Conservation (phyloP, 2,797 vertebrate species). For the Eptatretus atami region DNA sequence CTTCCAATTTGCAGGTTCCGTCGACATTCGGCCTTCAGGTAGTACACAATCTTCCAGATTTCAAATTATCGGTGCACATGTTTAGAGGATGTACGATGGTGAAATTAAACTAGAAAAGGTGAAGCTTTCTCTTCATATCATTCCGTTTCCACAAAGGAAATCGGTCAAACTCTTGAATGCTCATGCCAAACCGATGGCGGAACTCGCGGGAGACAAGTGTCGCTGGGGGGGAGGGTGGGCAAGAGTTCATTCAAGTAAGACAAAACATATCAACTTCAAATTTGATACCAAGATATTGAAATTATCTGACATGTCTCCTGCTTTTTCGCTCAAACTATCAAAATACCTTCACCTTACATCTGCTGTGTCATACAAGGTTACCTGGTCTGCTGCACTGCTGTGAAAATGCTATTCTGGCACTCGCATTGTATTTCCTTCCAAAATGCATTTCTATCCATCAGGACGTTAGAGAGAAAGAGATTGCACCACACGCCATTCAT, state of each 20-base stretch:
- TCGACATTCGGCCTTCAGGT: no score
- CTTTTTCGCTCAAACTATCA: not conserved
- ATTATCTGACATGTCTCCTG: no score
- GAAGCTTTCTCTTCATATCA: slow-evolving; percentile 82
- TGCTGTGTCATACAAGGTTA: slow-evolving; percentile 1
- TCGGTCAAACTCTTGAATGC: slow-evolving; percentile 72
- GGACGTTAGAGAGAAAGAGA: no score
- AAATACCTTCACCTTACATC: not conserved
- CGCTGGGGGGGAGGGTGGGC: slow-evolving; percentile 20
- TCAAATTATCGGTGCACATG: no score
- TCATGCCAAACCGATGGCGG: slow-evolving; percentile 81
- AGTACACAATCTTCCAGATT: no score
- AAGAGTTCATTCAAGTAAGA: not conserved
- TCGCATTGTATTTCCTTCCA: not conserved
- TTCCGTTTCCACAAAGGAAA: slow-evolving; percentile 95
- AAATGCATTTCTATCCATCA: no score
- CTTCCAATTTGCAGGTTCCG: no score
- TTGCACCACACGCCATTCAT: no score
- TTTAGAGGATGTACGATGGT: no score
- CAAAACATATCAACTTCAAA: slow-evolving; percentile 3
- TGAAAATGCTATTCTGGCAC: slow-evolving; percentile 1
- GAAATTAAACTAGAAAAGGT: slow-evolving; percentile 35
- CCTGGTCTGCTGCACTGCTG: not conserved
- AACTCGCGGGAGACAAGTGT: slow-evolving; percentile 79
- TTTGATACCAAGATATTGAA: no score